Percentiles rank a stretch among this genome's conserved stretches.
Conservation (phyloP, 2,888 invertebrate species). For the Vannuccia rotundouncinata region DNA sequence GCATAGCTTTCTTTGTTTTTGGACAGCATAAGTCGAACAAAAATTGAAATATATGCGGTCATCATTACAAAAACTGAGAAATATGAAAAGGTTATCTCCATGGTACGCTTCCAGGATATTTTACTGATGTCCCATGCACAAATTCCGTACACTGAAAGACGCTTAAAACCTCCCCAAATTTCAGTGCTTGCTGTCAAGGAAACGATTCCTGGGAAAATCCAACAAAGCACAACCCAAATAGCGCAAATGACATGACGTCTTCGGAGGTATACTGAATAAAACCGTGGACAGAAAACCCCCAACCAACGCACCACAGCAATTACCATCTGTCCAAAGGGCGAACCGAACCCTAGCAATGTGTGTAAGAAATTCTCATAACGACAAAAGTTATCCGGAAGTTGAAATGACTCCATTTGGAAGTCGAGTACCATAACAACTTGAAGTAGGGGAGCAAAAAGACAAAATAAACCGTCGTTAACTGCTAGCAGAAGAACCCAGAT, state of each 20-base stretch:
- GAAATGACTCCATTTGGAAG: background rate
- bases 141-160: background rate
- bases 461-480: constrained; percentile 32
- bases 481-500: constrained; percentile 21
- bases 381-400: background rate
- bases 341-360: constrained; percentile 21
- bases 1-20: background rate
- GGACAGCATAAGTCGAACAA: background rate
- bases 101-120: background rate
- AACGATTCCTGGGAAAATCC: constrained; percentile 28
- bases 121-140: constrained; percentile 29
- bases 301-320: constrained; percentile 33
- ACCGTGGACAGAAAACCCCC: constrained; percentile 18
- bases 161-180: constrained; percentile 12
- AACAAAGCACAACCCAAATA: background rate
- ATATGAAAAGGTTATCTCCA: background rate
- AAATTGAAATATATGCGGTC: background rate
- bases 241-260: background rate
- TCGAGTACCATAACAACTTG: background rate
- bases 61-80: background rate
- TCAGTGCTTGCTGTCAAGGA: constrained; percentile 3
- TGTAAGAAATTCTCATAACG: constrained; percentile 31
- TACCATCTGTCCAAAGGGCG: constrained; percentile 21
- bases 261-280: constrained; percentile 8
- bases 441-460: constrained; percentile 22